Base-by-base conservation (phyloP, 2,797 vertebrate genomes). In the Sebastes steindachneri region DNA sequence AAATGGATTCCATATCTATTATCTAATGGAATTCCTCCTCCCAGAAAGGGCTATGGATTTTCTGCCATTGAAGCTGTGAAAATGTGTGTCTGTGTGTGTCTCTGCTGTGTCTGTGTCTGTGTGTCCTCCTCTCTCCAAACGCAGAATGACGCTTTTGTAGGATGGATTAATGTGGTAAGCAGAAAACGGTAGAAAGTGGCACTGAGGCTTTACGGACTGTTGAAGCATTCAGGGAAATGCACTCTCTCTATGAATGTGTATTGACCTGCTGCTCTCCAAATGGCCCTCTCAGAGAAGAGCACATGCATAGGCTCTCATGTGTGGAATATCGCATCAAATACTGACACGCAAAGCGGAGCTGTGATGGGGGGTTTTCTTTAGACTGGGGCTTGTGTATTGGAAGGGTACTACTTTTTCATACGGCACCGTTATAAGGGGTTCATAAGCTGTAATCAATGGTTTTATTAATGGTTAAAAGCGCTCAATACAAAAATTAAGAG, bases 1-100 rank as follows among this genome's bases (percentile, higher is more conserved):
- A 96, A 95, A 97, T 96, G 95, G 96, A 97, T 97, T 97, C 95
- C 92, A 96, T 96, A 96, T 97, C 96, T 96, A 96, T 97, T 97
- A 96, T 96, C 96, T 96, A 96, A 97, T 96, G 96, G 96, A 96
- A 97, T 96, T 96, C 95, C 96, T 96, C 95, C 95, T 96, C 93
- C 95, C 88, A 95, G 96, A 96, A 95, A 95, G 92, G 88, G 84
- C 88, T 96, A 97, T 97, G 91, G 96, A 97, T 97, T 97, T 97
- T 95, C 96, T 96, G 96, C 95, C 96, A 96, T 89, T 96, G 95
- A 94, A 93, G 92, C 95, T 94, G 94, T 92, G 91, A 91, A 92
- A 93, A 92, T 84, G 91, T 87, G 93, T 85, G 90, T 90, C 89
- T 85, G 64, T 54, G 89, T 67, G n/a, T 69, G 83, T 37, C 71